Conservation (phyloP, 2,113 vertebrate genomes). For the Semnopithecus entellus region DNA sequence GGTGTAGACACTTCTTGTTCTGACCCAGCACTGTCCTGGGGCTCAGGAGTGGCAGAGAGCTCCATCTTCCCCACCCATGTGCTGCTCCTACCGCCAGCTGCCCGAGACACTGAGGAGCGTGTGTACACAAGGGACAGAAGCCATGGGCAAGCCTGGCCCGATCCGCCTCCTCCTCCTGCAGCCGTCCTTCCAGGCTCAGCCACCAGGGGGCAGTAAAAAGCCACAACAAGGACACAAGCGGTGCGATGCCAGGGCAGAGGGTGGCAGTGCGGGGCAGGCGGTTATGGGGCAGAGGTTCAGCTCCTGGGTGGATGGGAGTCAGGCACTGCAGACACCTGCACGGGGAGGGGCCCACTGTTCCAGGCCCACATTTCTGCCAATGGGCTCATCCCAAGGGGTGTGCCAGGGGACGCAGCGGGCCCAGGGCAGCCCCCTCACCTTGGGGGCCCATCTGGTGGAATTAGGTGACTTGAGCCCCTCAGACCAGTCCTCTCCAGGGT, state of each 20-base stretch:
- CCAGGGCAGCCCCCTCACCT: not conserved
- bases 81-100: not conserved
- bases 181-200: not conserved
- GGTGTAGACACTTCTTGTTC: not conserved
- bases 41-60: not conserved
- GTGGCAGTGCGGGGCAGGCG: not conserved
- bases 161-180: not conserved
- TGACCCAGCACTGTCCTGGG: not conserved
- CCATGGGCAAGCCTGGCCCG: fast-evolving
- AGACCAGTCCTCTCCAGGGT: not conserved
- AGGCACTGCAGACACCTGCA: not conserved
- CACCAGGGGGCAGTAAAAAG: constrained; percentile 75
- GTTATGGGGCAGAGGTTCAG: too few relatives aligned
- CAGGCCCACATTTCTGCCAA: too few relatives aligned
- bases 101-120: not conserved
- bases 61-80: not conserved
- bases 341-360: not conserved
- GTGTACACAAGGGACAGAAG: not conserved
- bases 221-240: not conserved
- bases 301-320: not conserved
- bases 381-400: too few relatives aligned
- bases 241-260: not conserved
- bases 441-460: not conserved
- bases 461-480: not conserved
- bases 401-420: fast-evolving